These are phyloP conservation scores for Amazona vittata DNA, from an alignment of 2,113 vertebrate species.

Conservation along the genomic window DNA sequence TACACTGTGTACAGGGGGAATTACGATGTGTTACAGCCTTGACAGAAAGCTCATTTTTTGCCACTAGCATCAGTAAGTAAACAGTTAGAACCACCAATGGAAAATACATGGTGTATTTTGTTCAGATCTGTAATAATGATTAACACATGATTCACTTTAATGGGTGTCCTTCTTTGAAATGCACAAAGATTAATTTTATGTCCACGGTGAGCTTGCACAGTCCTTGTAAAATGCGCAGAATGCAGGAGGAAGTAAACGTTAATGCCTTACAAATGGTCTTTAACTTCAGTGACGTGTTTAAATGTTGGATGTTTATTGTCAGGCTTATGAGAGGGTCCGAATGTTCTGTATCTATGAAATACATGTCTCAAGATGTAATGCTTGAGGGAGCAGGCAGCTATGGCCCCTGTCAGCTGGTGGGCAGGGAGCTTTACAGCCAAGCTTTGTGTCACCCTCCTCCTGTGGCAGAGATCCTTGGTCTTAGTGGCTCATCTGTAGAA, in stretches of 20 bases:
- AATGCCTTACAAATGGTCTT: constrained; percentile 54
- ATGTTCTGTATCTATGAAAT: neutral
- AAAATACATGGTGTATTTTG: constrained; percentile 1
- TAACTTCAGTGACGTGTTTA: constrained; percentile 37
- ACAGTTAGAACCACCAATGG: neutral
- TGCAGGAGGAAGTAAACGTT: constrained; percentile 1
- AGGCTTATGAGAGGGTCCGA: neutral
- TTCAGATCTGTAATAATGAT: constrained; percentile 24
- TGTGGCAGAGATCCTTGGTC: neutral
- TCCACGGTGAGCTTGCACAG: neutral
- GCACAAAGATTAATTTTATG: neutral
- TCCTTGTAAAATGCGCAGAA: neutral
- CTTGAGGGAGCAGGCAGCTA: neutral
- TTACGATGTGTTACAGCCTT: neutral
- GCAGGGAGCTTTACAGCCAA: neutral
- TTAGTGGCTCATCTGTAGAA: neutral
- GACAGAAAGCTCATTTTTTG: constrained; percentile 1
- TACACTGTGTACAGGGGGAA: neutral
- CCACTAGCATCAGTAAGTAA: neutral
- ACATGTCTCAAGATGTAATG: rapidly evolving
- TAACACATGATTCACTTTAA: constrained; percentile 58
- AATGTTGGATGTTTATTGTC: constrained; percentile 27
- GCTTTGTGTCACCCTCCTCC: neutral
- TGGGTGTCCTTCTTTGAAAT: neutral
- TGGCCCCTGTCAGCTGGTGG: neutral